phyloP scores from a whole-genome alignment of 2,113 vertebrate species.

The Chloropsis hardwickii region DNA sequence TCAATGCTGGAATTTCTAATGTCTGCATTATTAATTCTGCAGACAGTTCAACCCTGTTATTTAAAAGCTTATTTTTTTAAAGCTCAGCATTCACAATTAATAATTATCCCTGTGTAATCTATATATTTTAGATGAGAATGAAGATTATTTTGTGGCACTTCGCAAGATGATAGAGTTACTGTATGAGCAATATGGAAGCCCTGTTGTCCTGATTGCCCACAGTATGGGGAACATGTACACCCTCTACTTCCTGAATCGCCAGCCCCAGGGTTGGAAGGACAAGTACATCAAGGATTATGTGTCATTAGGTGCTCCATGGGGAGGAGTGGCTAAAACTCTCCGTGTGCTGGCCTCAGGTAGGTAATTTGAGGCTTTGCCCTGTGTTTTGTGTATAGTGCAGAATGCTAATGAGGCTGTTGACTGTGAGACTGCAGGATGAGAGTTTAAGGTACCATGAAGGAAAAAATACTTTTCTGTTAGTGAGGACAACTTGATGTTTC shows the following conservation, averaged over 20 bases:
- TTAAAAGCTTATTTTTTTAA: not conserved
- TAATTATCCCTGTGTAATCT: not conserved
- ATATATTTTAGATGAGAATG: slow-evolving; percentile 85
- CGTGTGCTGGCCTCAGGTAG: slow-evolving; percentile 90
- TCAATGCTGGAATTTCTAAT: not conserved
- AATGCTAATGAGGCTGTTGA: not conserved
- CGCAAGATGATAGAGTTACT: slow-evolving; percentile 91
- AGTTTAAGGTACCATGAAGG: not conserved
- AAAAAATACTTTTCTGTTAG: not conserved
- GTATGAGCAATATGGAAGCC: slow-evolving; percentile 82
- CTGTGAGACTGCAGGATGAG: not conserved
- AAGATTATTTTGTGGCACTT: slow-evolving; percentile 86
- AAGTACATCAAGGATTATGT: slow-evolving; percentile 88
- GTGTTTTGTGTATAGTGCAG: not conserved
- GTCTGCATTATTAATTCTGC: not conserved
- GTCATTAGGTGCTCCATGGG: slow-evolving; percentile 89
- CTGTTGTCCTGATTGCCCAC: slow-evolving; percentile 92
- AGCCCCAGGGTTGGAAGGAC: slow-evolving; percentile 94
- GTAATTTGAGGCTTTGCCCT: not conserved
- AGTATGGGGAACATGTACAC: slow-evolving; percentile 99
- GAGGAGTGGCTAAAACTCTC: slow-evolving; percentile 92
- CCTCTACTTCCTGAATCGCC: slow-evolving; percentile 93
- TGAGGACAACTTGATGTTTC: not conserved
- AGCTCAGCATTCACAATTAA: not conserved
- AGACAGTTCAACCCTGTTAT: not conserved